These are phyloP conservation scores for Syngnathus floridae DNA, from an alignment of 2,113 vertebrate genomes.

Conservation along the genomic window DNA sequence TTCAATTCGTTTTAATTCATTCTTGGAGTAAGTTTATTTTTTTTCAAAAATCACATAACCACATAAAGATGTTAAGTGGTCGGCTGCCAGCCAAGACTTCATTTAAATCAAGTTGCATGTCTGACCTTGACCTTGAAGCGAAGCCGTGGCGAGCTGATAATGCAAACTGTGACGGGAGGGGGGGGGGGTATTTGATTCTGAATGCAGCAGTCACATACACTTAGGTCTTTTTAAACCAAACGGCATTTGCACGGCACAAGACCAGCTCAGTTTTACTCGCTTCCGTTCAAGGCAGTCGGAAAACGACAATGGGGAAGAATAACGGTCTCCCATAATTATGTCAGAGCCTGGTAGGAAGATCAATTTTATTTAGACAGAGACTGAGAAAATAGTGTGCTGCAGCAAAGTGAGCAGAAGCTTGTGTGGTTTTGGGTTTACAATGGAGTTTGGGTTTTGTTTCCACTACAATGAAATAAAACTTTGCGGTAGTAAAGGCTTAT, in stretches of 20 bases:
- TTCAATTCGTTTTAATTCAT: background rate
- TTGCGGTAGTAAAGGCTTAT: no score
- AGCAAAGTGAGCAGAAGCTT: no score
- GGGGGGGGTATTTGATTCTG: background rate
- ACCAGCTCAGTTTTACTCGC: background rate
- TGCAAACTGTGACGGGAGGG: background rate
- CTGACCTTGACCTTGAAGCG: background rate
- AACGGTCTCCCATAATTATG: no score
- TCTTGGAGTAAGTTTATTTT: background rate
- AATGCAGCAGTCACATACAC: background rate
- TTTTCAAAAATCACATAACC: background rate
- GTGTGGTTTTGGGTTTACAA: no score
- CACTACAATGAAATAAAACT: no score
- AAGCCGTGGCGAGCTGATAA: background rate
- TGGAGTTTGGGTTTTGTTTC: no score
- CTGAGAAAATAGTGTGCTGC: no score
- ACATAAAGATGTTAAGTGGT: slow-evolving; percentile 31
- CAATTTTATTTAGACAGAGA: no score
- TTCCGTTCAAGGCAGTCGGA: background rate
- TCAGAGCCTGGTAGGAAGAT: no score
- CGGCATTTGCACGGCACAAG: background rate
- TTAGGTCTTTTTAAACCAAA: background rate
- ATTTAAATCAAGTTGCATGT: background rate
- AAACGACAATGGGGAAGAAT: background rate
- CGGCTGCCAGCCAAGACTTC: slow-evolving; percentile 9